Conservation (phyloP, 2,113 vertebrate genomes). For the Percopsis transmontana region DNA sequence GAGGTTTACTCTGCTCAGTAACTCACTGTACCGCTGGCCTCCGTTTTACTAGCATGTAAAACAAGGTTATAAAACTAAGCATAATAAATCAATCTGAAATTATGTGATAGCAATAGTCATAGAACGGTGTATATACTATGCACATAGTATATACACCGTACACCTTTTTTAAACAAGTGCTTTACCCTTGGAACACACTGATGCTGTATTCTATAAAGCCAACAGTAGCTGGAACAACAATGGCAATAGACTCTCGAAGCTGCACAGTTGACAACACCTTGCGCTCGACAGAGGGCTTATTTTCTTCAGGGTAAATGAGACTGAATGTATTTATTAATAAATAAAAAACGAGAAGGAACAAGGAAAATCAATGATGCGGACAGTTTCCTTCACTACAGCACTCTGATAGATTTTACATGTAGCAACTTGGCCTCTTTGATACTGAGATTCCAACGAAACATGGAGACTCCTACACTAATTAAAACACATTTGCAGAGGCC, state of each 20-base stretch:
- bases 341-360: constrained; percentile 61
- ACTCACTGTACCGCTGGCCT: too few species aligned
- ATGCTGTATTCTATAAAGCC: too few species aligned
- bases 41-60: too few species aligned
- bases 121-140: too few species aligned
- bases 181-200: too few species aligned
- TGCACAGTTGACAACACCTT: constrained; percentile 2
- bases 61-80: too few species aligned
- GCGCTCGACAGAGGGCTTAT: constrained; percentile 20
- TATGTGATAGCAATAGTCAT: too few species aligned
- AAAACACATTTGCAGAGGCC: constrained; percentile 32
- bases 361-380: constrained; percentile 62
- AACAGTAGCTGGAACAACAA: constrained; percentile 14
- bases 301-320: constrained; percentile 23
- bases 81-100: too few species aligned
- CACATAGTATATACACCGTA: too few species aligned
- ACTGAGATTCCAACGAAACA: constrained; percentile 25
- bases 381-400: constrained; percentile 33
- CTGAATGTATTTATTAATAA: constrained; percentile 57
- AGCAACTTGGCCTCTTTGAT: constrained; percentile 46
- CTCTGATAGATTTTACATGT: constrained; percentile 56
- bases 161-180: too few species aligned
- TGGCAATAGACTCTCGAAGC: constrained; percentile 24
- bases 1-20: too few species aligned
- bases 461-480: constrained; percentile 17